Conservation (phyloP, 2,888 invertebrate genomes). For the Agriotes lineatus region DNA sequence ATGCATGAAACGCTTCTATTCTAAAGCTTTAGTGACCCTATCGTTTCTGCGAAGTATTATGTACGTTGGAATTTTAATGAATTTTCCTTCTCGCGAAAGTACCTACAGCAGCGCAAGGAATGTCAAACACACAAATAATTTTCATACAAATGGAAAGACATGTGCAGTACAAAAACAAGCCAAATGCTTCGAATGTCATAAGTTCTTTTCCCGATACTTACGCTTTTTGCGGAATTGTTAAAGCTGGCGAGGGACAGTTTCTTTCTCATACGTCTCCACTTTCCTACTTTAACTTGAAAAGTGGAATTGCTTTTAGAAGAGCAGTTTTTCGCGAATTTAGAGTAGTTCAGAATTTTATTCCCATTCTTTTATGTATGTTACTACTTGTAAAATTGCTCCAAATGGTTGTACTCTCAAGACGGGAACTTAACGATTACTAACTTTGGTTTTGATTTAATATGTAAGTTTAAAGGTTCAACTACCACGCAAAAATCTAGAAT, state of each 20-base stretch:
- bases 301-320: slow-evolving; percentile 35
- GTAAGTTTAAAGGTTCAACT: no score
- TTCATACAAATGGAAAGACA: background rate
- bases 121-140: background rate
- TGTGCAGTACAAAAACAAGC: background rate
- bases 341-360: slow-evolving; percentile 23
- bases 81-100: background rate
- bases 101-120: background rate
- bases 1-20: background rate
- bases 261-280: slow-evolving; percentile 24
- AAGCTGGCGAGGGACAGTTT: slow-evolving; percentile 31
- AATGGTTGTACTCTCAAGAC: no score
- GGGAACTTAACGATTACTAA: background rate
- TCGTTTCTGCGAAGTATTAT: background rate
- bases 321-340: slow-evolving; percentile 22
- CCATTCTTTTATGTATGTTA: slow-evolving; percentile 28
- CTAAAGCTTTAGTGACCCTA: background rate
- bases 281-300: slow-evolving; percentile 32
- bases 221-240: slow-evolving; percentile 23
- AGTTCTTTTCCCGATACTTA: slow-evolving; percentile 25
- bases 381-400: slow-evolving; percentile 10
- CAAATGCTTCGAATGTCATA: background rate
- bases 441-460: background rate
- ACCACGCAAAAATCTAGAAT: background rate
- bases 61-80: slow-evolving; percentile 14